Base-by-base conservation (phyloP, 2,888 invertebrate genomes). In the Morpho helenor region DNA sequence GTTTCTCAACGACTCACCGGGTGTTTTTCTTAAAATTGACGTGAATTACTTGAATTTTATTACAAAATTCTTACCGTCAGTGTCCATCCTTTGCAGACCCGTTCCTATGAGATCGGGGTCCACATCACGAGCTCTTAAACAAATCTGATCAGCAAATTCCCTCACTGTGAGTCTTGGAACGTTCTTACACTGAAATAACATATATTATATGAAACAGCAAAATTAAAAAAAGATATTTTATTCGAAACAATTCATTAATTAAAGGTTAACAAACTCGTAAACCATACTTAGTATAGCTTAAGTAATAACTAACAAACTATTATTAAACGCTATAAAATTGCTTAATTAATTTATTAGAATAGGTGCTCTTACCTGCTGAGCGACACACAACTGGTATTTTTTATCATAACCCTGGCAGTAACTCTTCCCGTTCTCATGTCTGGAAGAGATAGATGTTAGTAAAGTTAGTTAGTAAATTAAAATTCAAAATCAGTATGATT, bases 61-160 rank as follows among this genome's bases (percentile, higher is more conserved):
- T n/a, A n/a, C n/a, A n/a, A n/a, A n/a, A n/a, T 22, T 22, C 84
- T 84, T 83, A 95, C 95, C 93, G 73, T 95, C 93, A 50, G 93
- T 91, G 55, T 94, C 94, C 42, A 93, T 92, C 70, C 94, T 92
- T 77, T 96, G 96, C 62, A 94, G 83, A 1, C 96, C 96, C 58
- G 93, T 93, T 2, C 96, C 96, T 5, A 94, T 94, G 6, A 96
- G 84, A 66, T 95, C 95, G 6, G 91, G 92, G 71, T 96, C 96
- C 2, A 95, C 95, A 68, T 95, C 94, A 22, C 94, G 92, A 0
- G 96, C 96, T 68, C 95, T 86, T 41, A 91, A 87, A 72, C 96
- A 97, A 40, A 96, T 95, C 76, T 96, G 94, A 63, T 95, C 94
- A 0, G 96, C 94, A 75, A 95, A 96, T 69, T 96, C 95, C 40